These are phyloP conservation scores for Orthosia cruda DNA, from an alignment of 2,888 invertebrate species.

Conservation along the genomic window DNA sequence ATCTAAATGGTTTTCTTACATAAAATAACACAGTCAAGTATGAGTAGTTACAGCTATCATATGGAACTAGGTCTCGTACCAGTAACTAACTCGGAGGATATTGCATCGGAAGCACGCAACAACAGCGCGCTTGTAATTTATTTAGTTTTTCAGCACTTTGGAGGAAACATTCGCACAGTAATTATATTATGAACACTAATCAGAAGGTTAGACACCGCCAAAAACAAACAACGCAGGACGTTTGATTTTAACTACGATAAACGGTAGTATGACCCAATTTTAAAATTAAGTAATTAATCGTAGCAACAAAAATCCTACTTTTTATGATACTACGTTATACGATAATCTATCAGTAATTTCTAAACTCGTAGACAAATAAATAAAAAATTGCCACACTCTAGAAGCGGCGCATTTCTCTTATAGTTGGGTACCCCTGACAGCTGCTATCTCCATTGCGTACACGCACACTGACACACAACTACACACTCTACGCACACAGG, in stretches of 20 bases:
- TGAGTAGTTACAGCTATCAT: constrained; percentile 47
- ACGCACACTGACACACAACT: constrained; percentile 81
- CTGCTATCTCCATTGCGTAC: constrained; percentile 89
- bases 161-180: constrained; percentile 63
- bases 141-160: constrained; percentile 61
- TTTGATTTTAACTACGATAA: constrained; percentile 54
- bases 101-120: constrained; percentile 75
- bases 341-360: neutral
- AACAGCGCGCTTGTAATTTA: constrained; percentile 65
- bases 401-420: constrained; percentile 88
- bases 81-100: constrained; percentile 70
- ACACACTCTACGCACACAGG: constrained; percentile 79
- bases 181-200: constrained; percentile 62
- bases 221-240: constrained; percentile 57
- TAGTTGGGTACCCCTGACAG: constrained; percentile 81
- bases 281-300: constrained; percentile 39
- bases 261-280: constrained; percentile 44
- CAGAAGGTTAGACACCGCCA: constrained; percentile 57
- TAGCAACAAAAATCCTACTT: neutral
- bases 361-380: neutral
- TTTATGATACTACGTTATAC: neutral
- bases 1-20: constrained; percentile 19
- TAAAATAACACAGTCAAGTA: constrained; percentile 20
- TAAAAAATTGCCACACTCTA: constrained; percentile 17
- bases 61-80: constrained; percentile 65